Percentiles rank a stretch among this genome's conserved stretches.
Evolutionary conservation across 2,888 invertebrate species (phyloP).

Genomic region (Agriotes lineatus): DNA sequence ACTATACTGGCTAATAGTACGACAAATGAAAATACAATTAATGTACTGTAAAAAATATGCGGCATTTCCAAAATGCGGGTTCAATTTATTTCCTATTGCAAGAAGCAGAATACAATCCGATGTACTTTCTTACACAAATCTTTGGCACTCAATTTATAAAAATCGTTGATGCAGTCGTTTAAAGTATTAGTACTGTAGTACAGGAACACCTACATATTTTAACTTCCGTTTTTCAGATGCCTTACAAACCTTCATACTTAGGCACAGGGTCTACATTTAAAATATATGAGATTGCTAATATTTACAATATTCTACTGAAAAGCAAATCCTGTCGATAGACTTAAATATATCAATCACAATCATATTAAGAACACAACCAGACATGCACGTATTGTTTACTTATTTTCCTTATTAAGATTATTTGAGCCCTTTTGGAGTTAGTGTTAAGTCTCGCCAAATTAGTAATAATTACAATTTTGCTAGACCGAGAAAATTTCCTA

Average conservation of each 20-base stretch:
- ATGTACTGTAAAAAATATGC: neutral
- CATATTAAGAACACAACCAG: slow-evolving; percentile 14
- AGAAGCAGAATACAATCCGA: neutral
- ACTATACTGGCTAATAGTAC: slow-evolving; percentile 18
- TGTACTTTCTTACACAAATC: slow-evolving; percentile 33
- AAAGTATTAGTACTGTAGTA: neutral
- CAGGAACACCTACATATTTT: slow-evolving; percentile 20
- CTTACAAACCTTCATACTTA: slow-evolving; percentile 4
- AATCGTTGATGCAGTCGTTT: slow-evolving; percentile 34
- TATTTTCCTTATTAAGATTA: too few relatives aligned
- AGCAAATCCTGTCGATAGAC: slow-evolving; percentile 27
- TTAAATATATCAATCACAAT: slow-evolving; percentile 14
- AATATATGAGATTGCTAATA: slow-evolving; percentile 9
- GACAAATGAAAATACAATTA: slow-evolving; percentile 7
- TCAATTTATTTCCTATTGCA: neutral
- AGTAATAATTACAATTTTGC: too few relatives aligned
- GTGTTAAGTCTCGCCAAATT: too few relatives aligned
- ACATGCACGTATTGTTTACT: too few relatives aligned
- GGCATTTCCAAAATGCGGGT: neutral
- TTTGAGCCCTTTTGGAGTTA: too few relatives aligned
- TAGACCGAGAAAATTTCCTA: too few relatives aligned
- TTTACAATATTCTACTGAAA: slow-evolving; percentile 22
- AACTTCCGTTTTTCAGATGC: neutral
- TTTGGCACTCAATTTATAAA: slow-evolving; percentile 49
- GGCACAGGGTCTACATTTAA: slow-evolving; percentile 10